A percentile compares a stretch with the other conserved stretches of the same genome.
These are phyloP conservation scores for Sebastes vulpes DNA, from an alignment of 2,797 vertebrate species.

Conservation along the genomic window DNA sequence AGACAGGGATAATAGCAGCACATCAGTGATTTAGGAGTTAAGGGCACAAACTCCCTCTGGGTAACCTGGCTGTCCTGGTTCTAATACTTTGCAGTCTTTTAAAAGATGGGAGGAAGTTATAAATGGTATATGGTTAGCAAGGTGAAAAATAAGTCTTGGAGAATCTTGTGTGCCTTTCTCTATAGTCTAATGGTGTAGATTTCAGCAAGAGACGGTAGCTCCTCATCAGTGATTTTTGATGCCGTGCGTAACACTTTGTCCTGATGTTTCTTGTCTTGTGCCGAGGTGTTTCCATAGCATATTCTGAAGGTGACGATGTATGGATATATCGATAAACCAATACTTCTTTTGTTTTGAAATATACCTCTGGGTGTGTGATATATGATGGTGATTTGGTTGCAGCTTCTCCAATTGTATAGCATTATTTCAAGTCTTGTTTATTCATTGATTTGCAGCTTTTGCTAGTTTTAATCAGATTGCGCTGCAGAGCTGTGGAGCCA, in stretches of 20 bases:
- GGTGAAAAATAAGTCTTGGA: not conserved
- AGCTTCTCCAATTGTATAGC: not conserved
- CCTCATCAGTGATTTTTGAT: not conserved
- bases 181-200: not conserved
- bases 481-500: not conserved
- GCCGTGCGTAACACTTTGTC: not conserved
- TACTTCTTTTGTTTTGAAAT: not conserved
- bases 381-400: not conserved
- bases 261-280: not conserved
- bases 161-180: not conserved
- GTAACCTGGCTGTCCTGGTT: not conserved
- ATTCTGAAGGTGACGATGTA: not conserved
- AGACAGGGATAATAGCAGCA: not conserved
- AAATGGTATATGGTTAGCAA: not conserved
- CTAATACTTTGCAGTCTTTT: not conserved
- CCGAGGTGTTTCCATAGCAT: fast-evolving
- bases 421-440: not conserved
- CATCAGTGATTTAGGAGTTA: not conserved
- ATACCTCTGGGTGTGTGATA: not conserved
- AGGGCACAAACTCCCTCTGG: not conserved
- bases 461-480: not conserved
- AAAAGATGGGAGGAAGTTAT: not conserved
- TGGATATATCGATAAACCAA: not conserved
- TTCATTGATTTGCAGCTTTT: not conserved
- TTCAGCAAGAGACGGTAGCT: not conserved